phyloP scores from a whole-genome alignment of 2,888 invertebrate genomes.

The Dioctria linearis region DNA sequence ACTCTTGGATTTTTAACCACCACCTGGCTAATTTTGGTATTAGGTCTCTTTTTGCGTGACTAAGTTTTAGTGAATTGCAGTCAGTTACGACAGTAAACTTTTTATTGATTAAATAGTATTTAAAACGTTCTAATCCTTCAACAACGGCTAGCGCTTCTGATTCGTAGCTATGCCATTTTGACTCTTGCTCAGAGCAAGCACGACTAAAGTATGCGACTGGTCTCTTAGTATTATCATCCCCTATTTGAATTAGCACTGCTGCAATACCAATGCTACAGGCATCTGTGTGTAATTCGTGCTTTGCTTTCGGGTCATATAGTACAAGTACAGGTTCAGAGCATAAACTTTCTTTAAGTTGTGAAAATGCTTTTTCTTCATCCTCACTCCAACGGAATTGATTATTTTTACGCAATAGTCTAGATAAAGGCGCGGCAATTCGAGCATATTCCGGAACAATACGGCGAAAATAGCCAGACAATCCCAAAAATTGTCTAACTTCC shows the following conservation, averaged over 20 bases:
- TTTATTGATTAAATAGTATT: background rate
- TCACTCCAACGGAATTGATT: background rate
- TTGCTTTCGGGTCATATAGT: background rate
- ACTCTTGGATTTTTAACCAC: background rate
- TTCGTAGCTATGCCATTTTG: background rate
- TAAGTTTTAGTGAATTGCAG: too few species aligned
- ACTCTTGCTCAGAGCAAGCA: background rate
- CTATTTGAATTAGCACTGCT: slow-evolving; percentile 22
- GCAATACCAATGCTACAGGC: slow-evolving; percentile 22
- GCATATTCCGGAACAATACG: background rate
- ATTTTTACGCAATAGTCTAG: slow-evolving; percentile 6
- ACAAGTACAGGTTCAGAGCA: slow-evolving; percentile 15
- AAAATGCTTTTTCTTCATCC: slow-evolving; percentile 24
- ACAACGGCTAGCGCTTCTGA: too few species aligned
- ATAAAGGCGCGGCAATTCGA: slow-evolving; percentile 5
- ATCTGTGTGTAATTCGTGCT: slow-evolving; percentile 47
- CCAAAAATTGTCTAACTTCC: too few species aligned
- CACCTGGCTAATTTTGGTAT: slow-evolving; percentile 62
- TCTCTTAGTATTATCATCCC: background rate
- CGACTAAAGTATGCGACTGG: slow-evolving; percentile 45
- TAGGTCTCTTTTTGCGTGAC: slow-evolving; percentile 42
- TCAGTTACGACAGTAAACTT: background rate
- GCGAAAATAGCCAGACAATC: background rate
- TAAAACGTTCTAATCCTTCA: too few species aligned
- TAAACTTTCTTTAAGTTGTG: slow-evolving; percentile 7